Conservation (phyloP, 2,797 vertebrate genomes). For the Galaxias olidus region DNA sequence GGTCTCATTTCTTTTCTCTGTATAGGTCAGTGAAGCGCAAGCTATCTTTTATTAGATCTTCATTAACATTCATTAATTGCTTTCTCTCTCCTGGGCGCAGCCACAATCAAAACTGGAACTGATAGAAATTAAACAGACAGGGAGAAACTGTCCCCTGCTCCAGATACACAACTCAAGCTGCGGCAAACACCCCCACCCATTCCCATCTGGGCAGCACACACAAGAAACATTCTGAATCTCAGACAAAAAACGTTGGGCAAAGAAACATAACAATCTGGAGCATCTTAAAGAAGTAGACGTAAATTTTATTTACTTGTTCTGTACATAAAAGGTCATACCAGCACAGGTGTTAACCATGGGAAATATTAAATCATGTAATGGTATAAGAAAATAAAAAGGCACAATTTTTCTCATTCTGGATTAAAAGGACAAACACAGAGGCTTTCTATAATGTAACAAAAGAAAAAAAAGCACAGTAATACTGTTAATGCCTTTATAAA, state of each 20-base stretch:
- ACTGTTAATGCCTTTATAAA: constrained; percentile 95
- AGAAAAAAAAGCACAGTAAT: constrained; percentile 90
- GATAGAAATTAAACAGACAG: constrained; percentile 54
- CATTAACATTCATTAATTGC: constrained; percentile 82
- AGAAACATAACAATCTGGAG: constrained; percentile 34
- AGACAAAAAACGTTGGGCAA: not conserved
- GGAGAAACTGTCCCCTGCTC: constrained; percentile 51
- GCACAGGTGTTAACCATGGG: constrained; percentile 86
- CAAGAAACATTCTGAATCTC: constrained; percentile 4
- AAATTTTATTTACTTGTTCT: constrained; percentile 93
- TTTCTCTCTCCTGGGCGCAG: constrained; percentile 71
- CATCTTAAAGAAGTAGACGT: constrained; percentile 80
- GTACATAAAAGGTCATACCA: constrained; percentile 88
- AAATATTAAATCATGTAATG: constrained; percentile 86
- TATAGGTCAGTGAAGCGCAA: constrained; percentile 59
- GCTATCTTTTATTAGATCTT: constrained; percentile 76
- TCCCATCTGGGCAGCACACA: not conserved
- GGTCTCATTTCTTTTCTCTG: constrained; percentile 31
- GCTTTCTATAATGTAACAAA: constrained; percentile 82
- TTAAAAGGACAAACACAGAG: constrained; percentile 70
- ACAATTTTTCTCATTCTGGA: constrained; percentile 85
- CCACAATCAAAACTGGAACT: constrained; percentile 61
- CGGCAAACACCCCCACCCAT: constrained; percentile 22
- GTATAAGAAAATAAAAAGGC: constrained; percentile 94
- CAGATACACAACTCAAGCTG: constrained; percentile 50